Conservation (phyloP, 2,888 invertebrate species). For the Vandiemenella viatica region DNA sequence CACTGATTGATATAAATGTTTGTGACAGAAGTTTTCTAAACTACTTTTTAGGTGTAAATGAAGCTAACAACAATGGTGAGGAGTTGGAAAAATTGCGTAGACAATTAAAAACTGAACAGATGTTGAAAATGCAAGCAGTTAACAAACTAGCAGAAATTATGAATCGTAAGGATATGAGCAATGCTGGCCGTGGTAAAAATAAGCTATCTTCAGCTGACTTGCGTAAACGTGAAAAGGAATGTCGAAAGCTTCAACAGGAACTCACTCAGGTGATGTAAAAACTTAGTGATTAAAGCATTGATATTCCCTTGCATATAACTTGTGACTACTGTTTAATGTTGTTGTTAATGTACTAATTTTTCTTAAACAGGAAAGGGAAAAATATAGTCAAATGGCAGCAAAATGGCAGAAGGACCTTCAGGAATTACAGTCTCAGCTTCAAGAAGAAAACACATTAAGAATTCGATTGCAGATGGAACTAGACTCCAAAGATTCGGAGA, state of each 20-base stretch:
- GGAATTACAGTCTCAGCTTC: constrained; percentile 69
- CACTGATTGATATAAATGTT: too few species aligned
- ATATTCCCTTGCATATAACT: too few species aligned
- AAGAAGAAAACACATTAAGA: constrained; percentile 62
- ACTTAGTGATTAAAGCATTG: too few species aligned
- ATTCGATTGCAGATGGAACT: constrained; percentile 86
- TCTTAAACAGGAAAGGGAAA: constrained; percentile 63
- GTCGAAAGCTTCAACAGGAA: constrained; percentile 86
- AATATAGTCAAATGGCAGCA: constrained; percentile 73
- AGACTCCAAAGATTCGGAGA: constrained; percentile 91
- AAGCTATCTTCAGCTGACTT: constrained; percentile 65
- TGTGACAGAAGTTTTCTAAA: too few species aligned
- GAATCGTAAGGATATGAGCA: constrained; percentile 75
- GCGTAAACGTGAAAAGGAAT: constrained; percentile 85
- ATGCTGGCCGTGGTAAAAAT: constrained; percentile 61
- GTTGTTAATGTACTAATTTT: too few species aligned
- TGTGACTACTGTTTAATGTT: too few species aligned
- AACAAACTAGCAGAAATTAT: constrained; percentile 95
- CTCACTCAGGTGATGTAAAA: constrained; percentile 46
- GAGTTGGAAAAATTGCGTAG: constrained; percentile 67
- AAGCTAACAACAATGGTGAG: constrained; percentile 50
- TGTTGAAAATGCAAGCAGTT: constrained; percentile 85
- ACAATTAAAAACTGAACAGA: constrained; percentile 72
- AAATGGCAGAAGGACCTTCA: constrained; percentile 75
- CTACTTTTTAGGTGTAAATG: constrained; percentile 28